Evolutionary conservation across 1,140 invertebrate species (phyloP), one percentile per base, ranked within the genome.

Genomic region (Sminthurides bifidus): DNA sequence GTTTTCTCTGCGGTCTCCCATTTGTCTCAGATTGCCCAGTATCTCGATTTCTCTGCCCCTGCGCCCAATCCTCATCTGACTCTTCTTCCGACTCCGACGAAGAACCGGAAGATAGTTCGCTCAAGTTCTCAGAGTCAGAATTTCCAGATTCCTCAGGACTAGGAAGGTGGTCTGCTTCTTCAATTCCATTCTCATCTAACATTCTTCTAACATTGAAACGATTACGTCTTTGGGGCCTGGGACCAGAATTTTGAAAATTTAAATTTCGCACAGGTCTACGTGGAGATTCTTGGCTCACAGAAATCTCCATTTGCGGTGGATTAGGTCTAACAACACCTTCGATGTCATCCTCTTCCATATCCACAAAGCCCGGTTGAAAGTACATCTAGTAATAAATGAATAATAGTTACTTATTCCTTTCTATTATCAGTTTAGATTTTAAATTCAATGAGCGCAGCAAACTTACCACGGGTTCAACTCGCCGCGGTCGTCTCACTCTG

Each of bases 241-340:
- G 3, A 30, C 41, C 24, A 2, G 19, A n/a, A 30, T 19, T 23
- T 33, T 10, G 23, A 37, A 27, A 24, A 19, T 31, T 23, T 14
- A 38, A 31, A 19, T 14, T 33, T 26, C 38, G 35, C 5, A 41
- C n/a, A 4, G 52, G 44, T 8, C 46, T 27, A 3, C 59, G 51
- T 14, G 55, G 51, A 30, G 37, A 48, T 43, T 56, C 38, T 31
- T 62, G 60, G 49, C 33, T 52, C 27, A 59, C 52, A 38, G 59
- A 61, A 17, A 65, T 60, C 38, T 68, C 63, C 43, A 52, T 54
- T 27, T 59, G 59, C 0, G 52, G 55, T 21, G 59, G 62, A 58
- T 66, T 56, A 3, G 59, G 59, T 33, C 45, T n/a, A 38, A 58
- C 56, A 24, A 57, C 49, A 31, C 55, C 60, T 58, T 67, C 63